phyloP scores from a whole-genome alignment of 2,888 invertebrate species.

The Drosophila peninsularis region DNA sequence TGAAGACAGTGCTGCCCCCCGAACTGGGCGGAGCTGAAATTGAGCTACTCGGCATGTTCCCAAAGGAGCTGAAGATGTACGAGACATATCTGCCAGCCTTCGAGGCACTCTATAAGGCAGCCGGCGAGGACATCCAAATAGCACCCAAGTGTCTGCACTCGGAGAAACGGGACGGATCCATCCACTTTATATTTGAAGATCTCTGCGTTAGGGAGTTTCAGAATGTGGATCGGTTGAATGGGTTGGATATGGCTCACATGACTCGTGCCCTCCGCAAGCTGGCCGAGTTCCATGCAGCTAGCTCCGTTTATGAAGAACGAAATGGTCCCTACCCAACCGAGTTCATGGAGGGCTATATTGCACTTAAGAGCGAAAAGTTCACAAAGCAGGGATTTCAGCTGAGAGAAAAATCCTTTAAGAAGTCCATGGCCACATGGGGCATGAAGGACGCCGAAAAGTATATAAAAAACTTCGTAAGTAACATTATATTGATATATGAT shows the following conservation, averaged over 20 bases:
- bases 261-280: conserved; percentile 65
- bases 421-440: conserved; percentile 71
- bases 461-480: conserved; percentile 63
- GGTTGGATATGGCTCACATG: conserved; percentile 78
- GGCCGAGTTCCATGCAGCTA: conserved; percentile 83
- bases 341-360: conserved; percentile 60
- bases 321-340: conserved; percentile 69
- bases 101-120: conserved; percentile 72
- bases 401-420: conserved; percentile 41
- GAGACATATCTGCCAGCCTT: conserved; percentile 75
- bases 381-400: conserved; percentile 15
- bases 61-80: conserved; percentile 82
- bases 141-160: conserved; percentile 75
- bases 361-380: conserved; percentile 3
- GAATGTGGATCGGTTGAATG: conserved; percentile 76
- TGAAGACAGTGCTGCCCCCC: conserved; percentile 73
- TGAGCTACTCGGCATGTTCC: conserved; percentile 65
- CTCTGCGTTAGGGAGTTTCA: conserved; percentile 56
- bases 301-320: conserved; percentile 72
- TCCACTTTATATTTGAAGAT: conserved; percentile 81
- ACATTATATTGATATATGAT: not conserved
- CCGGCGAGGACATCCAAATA: conserved; percentile 69
- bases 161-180: conserved; percentile 53
- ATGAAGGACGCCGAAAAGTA: conserved; percentile 65
- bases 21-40: conserved; percentile 68